Evolutionary conservation across 1,140 invertebrate species (phyloP).

Genomic region (Drosophila repleta): DNA sequence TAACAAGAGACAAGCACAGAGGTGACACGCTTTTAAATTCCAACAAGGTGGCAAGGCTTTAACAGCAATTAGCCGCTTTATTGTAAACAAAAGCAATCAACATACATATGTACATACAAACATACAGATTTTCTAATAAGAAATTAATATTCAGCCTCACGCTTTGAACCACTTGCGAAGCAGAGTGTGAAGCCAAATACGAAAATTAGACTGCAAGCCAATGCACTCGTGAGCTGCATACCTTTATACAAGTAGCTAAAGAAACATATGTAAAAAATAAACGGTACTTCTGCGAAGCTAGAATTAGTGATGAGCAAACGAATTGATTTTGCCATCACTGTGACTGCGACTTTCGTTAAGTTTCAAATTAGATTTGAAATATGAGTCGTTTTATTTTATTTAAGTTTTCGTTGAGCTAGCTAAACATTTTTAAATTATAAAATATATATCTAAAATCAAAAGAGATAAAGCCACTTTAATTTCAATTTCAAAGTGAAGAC

Average conservation of each 20-base stretch:
- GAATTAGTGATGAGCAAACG: constrained; percentile 21
- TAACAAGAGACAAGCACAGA: neutral
- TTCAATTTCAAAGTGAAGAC: neutral
- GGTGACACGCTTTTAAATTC: neutral
- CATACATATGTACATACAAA: too few species aligned
- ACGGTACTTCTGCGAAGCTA: neutral
- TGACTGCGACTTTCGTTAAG: neutral
- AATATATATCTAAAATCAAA: too few species aligned
- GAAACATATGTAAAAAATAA: neutral
- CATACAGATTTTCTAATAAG: neutral
- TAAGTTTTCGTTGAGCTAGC: too few species aligned
- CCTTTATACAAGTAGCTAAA: neutral
- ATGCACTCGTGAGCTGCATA: neutral
- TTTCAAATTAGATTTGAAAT: neutral
- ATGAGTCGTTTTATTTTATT: too few species aligned
- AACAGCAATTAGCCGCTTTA: neutral
- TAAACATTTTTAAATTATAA: neutral
- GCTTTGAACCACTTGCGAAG: too few species aligned
- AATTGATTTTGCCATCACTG: neutral
- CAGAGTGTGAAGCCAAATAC: too few species aligned
- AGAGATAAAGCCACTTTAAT: too few species aligned
- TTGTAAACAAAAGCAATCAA: neutral
- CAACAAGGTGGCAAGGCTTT: neutral
- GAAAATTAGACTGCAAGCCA: too few species aligned
- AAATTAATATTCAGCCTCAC: too few species aligned